These are phyloP conservation scores for Mycalesis mineus DNA, from an alignment of 2,888 invertebrate species.

Conservation along the genomic window DNA sequence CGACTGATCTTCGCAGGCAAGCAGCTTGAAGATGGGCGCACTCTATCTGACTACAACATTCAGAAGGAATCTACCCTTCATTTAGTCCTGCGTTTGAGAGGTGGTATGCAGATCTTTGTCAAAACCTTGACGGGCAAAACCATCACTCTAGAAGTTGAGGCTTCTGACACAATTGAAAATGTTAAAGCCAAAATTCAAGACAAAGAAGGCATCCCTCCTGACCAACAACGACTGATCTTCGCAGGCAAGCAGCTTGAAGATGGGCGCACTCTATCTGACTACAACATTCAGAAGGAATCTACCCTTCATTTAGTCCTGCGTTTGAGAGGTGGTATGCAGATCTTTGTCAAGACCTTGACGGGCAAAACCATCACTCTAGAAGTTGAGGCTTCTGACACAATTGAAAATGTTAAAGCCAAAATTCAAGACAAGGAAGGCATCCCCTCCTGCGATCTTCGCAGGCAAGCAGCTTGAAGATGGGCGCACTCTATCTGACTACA, in stretches of 20 bases:
- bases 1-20: neutral
- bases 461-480: neutral
- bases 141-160: neutral
- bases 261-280: neutral
- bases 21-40: neutral
- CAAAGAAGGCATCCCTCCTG: neutral
- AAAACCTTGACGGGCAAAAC: neutral
- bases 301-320: neutral
- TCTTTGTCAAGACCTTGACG: neutral
- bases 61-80: neutral
- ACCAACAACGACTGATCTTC: neutral
- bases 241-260: neutral
- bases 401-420: conserved; percentile 21
- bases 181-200: neutral
- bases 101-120: neutral
- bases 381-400: neutral
- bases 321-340: neutral
- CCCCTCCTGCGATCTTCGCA: neutral
- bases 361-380: neutral
- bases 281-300: neutral
- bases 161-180: neutral
- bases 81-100: neutral
- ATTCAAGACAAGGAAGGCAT: conserved; percentile 36
- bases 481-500: neutral
- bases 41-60: neutral